These are phyloP conservation scores for Hetaerina titia DNA, from an alignment of 2,888 invertebrate genomes.

Conservation along the genomic window DNA sequence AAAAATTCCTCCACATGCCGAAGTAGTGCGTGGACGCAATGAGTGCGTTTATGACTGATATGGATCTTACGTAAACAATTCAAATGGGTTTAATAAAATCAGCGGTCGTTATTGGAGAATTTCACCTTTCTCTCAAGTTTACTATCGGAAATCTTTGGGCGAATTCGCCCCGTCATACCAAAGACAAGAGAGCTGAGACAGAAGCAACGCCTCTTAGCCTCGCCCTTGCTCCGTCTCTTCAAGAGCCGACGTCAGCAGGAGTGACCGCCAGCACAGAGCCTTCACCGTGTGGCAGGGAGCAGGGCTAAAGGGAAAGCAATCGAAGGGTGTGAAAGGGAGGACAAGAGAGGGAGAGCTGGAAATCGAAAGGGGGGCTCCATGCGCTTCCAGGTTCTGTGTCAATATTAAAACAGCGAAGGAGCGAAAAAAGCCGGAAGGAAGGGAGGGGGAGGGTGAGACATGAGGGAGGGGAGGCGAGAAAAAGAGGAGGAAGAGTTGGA, in stretches of 20 bases:
- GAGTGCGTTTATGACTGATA: too few relatives aligned
- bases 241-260: background rate
- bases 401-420: background rate
- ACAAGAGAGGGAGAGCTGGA: too few relatives aligned
- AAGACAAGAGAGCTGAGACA: background rate
- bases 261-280: background rate
- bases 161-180: background rate
- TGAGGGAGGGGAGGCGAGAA: background rate
- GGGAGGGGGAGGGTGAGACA: background rate
- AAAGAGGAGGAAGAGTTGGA: background rate
- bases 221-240: background rate
- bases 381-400: slow-evolving; percentile 12
- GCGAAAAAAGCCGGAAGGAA: too few relatives aligned
- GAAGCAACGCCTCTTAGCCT: background rate
- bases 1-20: too few relatives aligned
- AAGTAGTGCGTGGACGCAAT: too few relatives aligned
- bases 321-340: background rate
- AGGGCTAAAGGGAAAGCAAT: background rate
- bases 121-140: background rate
- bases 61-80: too few relatives aligned
- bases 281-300: background rate
- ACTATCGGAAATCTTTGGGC: background rate
- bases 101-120: too few relatives aligned
- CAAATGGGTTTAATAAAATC: too few relatives aligned
- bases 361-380: background rate